Evolutionary conservation across 1,140 invertebrate genomes (phyloP).

Genomic region (Portunus trituberculatus): DNA sequence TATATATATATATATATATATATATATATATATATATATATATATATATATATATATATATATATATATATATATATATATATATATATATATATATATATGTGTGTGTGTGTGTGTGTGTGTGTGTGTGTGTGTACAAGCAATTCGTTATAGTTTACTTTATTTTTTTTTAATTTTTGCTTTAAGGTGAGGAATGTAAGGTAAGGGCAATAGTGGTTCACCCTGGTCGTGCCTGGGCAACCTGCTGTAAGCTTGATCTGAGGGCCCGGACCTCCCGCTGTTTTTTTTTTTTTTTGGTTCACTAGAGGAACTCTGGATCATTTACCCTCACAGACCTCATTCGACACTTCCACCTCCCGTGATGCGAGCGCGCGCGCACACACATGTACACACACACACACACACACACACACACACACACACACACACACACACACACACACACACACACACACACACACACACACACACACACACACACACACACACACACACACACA

Average conservation of each 20-base stretch:
- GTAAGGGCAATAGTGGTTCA: background rate
- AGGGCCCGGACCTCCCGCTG: background rate
- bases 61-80: background rate
- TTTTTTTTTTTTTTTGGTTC: background rate
- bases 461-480: background rate
- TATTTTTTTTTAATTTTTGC: background rate
- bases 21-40: constrained; percentile 11
- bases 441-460: background rate
- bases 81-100: too few species aligned
- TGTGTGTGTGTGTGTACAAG: too few species aligned
- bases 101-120: too few species aligned
- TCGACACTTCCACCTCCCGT: background rate
- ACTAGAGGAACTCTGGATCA: background rate
- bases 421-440: constrained; percentile 11
- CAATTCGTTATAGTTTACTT: too few species aligned
- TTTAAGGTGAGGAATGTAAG: too few species aligned
- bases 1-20: constrained; percentile 32
- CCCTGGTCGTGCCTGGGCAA: background rate
- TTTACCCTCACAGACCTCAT: background rate
- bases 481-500: background rate
- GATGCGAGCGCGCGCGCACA: background rate
- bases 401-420: constrained; percentile 20
- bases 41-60: background rate
- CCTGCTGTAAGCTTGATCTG: background rate
- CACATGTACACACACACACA: background rate